phyloP scores from a whole-genome alignment of 2,888 invertebrate species.

The Hydroisotoma schaefferi region DNA sequence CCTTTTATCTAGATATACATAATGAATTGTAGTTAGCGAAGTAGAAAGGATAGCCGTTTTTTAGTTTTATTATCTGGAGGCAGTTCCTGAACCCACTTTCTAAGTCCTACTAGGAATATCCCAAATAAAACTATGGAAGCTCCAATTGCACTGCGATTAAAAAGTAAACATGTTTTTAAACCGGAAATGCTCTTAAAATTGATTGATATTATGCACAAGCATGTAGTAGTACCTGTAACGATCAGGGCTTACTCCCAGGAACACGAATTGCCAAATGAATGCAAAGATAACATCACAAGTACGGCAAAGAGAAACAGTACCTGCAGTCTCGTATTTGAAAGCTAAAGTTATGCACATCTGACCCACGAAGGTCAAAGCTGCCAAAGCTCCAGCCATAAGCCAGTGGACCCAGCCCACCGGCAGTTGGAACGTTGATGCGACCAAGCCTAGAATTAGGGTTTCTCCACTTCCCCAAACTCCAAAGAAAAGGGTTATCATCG shows the following conservation, averaged over 20 bases:
- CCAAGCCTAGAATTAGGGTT: constrained; percentile 22
- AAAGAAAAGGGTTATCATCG: constrained; percentile 70
- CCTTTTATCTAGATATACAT: no score
- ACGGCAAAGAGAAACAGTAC: constrained; percentile 83
- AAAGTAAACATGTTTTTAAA: not conserved
- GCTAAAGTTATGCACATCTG: constrained; percentile 84
- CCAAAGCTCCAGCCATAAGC: constrained; percentile 55
- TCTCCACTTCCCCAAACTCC: constrained; percentile 42
- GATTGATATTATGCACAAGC: not conserved
- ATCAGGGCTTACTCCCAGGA: constrained; percentile 36
- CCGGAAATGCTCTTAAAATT: constrained; percentile 7
- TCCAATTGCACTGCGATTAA: constrained; percentile 33
- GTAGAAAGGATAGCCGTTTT: constrained; percentile 13
- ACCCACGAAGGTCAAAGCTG: constrained; percentile 78
- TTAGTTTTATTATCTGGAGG: constrained; percentile 20
- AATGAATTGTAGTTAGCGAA: not conserved
- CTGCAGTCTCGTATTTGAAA: constrained; percentile 83
- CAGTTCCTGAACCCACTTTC: constrained; percentile 36
- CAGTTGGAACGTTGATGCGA: constrained; percentile 23
- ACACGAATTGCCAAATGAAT: constrained; percentile 44
- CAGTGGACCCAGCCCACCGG: constrained; percentile 32
- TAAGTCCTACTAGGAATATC: constrained; percentile 30
- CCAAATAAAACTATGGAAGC: constrained; percentile 36
- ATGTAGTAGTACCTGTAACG: constrained; percentile 28
- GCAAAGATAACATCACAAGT: constrained; percentile 39